Conservation (phyloP, 2,113 vertebrate genomes). For the Dolichotis patagonum region DNA sequence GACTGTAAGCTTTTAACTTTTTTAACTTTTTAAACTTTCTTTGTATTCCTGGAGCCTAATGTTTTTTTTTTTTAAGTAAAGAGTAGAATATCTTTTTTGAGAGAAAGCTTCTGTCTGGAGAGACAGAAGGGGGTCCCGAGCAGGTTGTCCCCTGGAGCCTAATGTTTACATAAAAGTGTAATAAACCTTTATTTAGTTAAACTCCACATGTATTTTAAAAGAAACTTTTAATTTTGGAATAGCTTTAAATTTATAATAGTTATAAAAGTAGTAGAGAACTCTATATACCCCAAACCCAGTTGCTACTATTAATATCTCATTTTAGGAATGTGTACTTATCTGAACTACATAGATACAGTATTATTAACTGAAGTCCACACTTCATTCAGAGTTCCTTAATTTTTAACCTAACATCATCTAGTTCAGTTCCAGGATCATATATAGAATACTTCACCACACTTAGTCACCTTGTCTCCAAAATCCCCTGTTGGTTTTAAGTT, state of each 20-base stretch:
- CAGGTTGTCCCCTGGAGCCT: not conserved
- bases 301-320: not conserved
- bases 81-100: no score
- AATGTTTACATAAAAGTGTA: slow-evolving; percentile 11
- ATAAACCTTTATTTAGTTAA: not conserved
- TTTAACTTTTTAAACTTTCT: not conserved
- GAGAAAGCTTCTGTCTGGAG: no score
- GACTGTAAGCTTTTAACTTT: not conserved
- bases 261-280: not conserved
- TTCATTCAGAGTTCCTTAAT: slow-evolving; percentile 14
- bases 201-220: not conserved
- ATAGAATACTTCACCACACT: not conserved
- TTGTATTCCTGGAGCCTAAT: not conserved
- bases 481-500: not conserved
- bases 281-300: not conserved
- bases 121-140: no score
- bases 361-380: not conserved
- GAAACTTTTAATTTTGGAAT: slow-evolving; percentile 9
- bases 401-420: not conserved
- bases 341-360: not conserved
- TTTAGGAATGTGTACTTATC: not conserved
- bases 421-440: not conserved
- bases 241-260: not conserved
- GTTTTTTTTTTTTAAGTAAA: no score
- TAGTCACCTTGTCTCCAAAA: not conserved